A percentile compares a stretch with the other conserved stretches of the same genome.
Evolutionary conservation across 2,797 vertebrate genomes (phyloP).

Genomic region (Steatocranus sp.): DNA sequence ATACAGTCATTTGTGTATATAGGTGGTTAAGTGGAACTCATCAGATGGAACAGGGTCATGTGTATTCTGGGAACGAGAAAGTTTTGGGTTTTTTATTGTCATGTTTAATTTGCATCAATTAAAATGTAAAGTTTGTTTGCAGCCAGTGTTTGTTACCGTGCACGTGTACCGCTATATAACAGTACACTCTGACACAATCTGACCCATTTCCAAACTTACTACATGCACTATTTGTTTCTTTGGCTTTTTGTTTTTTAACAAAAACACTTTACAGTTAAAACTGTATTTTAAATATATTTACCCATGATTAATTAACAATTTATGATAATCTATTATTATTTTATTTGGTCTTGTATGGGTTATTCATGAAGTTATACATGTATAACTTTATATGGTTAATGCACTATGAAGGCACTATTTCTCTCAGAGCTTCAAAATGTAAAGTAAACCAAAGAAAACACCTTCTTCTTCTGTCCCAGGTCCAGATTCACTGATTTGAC

Average conservation of each 20-base stretch:
- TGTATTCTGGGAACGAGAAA: neutral
- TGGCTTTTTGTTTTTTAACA: neutral
- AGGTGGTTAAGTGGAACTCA: neutral
- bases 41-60: neutral
- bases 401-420: neutral
- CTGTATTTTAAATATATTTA: neutral
- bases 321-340: neutral
- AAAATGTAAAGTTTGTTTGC: neutral
- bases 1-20: neutral
- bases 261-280: neutral
- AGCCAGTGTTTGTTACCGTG: neutral
- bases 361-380: neutral
- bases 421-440: neutral
- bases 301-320: neutral
- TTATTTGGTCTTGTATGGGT: neutral
- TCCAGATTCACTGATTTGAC: neutral
- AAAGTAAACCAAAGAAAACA: neutral
- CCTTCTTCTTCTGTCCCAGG: neutral
- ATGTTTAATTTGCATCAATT: neutral
- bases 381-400: neutral
- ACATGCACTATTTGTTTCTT: neutral
- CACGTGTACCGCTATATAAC: neutral
- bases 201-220: neutral
- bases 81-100: neutral
- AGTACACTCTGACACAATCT: neutral